phyloP scores from a whole-genome alignment of 2,888 invertebrate genomes.

The Melinaea marsaeus region DNA sequence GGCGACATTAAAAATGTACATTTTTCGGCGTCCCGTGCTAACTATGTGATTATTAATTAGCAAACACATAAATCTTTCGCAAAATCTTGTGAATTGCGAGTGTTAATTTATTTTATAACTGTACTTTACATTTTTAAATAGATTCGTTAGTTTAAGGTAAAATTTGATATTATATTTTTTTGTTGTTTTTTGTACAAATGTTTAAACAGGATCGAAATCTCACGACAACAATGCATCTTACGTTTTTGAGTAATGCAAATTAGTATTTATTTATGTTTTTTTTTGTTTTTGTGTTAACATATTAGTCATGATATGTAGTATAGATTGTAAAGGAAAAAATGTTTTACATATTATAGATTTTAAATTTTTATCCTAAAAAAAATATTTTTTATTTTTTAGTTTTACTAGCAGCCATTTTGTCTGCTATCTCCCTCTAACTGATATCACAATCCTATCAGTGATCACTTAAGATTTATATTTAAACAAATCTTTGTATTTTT shows the following conservation, averaged over 20 bases:
- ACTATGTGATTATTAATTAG: conserved; percentile 17
- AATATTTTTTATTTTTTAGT: too few relatives aligned
- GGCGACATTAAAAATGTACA: background rate
- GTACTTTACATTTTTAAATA: conserved; percentile 6
- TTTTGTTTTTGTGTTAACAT: conserved; percentile 1
- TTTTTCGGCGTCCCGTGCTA: background rate
- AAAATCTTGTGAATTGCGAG: conserved; percentile 22
- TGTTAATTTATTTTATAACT: conserved; percentile 23
- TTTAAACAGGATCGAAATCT: background rate
- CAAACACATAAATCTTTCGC: conserved; percentile 23
- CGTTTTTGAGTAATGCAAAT: conserved; percentile 7
- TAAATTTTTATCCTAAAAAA: too few relatives aligned
- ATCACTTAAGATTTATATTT: too few relatives aligned
- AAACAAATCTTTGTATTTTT: too few relatives aligned
- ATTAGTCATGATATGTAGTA: too few relatives aligned
- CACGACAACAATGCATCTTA: background rate
- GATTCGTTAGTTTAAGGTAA: too few relatives aligned
- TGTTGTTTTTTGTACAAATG: background rate
- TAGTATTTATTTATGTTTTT: conserved; percentile 7
- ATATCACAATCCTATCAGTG: too few relatives aligned
- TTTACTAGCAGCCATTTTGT: too few relatives aligned
- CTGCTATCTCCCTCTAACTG: too few relatives aligned
- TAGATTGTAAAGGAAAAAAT: too few relatives aligned
- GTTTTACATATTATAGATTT: too few relatives aligned
- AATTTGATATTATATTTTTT: too few relatives aligned